Evolutionary conservation across 2,888 invertebrate genomes (phyloP), one percentile per base, ranked within the genome.

Genomic region (Brenthis hecate): DNA sequence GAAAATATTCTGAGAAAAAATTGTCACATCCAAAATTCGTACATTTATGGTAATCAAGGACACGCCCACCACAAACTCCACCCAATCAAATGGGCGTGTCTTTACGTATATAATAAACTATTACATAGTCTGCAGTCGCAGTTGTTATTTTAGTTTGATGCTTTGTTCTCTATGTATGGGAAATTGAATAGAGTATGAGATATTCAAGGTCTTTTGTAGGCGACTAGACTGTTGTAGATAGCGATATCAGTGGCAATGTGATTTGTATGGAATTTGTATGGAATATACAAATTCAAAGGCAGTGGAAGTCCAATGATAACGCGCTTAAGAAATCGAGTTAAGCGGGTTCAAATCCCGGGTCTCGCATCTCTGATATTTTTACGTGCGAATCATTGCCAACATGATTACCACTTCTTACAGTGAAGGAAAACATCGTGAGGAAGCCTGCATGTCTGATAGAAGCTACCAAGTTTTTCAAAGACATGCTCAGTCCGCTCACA

Each of bases 11-110:
- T 32, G 0, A 36, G n/a, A 56, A n/a, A 56, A 1, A 6, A 13
- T 11, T 72, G 47, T 70, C 78, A 50, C 72, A 72, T 79, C 80
- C 77, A 76, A 75, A 66, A 53, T 76, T 78, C 74, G 0, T 1
- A 65, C 68, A 71, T 85, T 79, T 0, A 3, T 0, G n/a, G 48
- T n/a, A 51, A 64, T 60, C 1, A 3, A 56, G 71, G 50, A 73
- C 84, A 86, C 87, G 87, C 87, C 87, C 76, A 77, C 73, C 19
- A 5, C 1, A 72, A 71, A 69, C 78, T 77, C 79, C 87, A 81
- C 88, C 89, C 73, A 75, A 13, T 47, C 6, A 11, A 67, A 48
- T 74, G 68, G 87, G 88, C 88, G 87, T 85, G 81, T 70, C 71
- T 69, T 48, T 70, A 73, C 72, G 72, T 75, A 71, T 78, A 79